These are phyloP conservation scores for Apocheima hispidaria DNA, from an alignment of 2,888 invertebrate species.

Conservation along the genomic window DNA sequence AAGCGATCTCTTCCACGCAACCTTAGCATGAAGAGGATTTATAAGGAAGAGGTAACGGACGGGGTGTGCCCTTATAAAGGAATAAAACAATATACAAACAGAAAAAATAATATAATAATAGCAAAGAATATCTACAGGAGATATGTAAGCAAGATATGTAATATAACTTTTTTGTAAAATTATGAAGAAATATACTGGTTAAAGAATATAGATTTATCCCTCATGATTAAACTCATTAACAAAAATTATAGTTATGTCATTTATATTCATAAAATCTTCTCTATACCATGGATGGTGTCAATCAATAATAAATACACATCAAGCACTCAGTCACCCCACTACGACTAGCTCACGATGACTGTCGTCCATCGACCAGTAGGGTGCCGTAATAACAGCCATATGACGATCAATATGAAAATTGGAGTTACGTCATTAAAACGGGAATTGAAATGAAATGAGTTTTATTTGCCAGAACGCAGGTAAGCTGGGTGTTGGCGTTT, in stretches of 20 bases:
- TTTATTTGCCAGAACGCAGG: too few relatives aligned
- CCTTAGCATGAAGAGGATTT: too few relatives aligned
- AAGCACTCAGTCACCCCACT: slow-evolving; percentile 38
- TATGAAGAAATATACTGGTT: too few relatives aligned
- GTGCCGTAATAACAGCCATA: slow-evolving; percentile 18
- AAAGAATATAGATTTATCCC: too few relatives aligned
- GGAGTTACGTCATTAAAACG: slow-evolving; percentile 44
- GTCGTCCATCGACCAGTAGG: slow-evolving; percentile 32
- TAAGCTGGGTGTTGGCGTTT: neutral
- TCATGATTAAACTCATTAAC: slow-evolving; percentile 12
- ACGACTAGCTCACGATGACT: slow-evolving; percentile 60
- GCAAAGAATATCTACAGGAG: too few relatives aligned
- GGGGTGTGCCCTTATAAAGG: too few relatives aligned
- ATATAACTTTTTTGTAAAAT: too few relatives aligned
- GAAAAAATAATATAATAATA: too few relatives aligned
- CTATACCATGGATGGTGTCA: slow-evolving; percentile 52
- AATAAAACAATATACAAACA: too few relatives aligned
- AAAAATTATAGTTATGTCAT: slow-evolving; percentile 23
- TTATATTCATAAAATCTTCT: slow-evolving; percentile 30
- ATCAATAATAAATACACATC: slow-evolving; percentile 50
- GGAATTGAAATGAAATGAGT: slow-evolving; percentile 36
- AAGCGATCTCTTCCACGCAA: too few relatives aligned
- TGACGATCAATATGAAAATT: slow-evolving; percentile 51
- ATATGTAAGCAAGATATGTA: too few relatives aligned
- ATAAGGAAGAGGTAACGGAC: too few relatives aligned